Conservation (phyloP, 2,888 invertebrate genomes). For the Chrysomela aeneicollis region DNA sequence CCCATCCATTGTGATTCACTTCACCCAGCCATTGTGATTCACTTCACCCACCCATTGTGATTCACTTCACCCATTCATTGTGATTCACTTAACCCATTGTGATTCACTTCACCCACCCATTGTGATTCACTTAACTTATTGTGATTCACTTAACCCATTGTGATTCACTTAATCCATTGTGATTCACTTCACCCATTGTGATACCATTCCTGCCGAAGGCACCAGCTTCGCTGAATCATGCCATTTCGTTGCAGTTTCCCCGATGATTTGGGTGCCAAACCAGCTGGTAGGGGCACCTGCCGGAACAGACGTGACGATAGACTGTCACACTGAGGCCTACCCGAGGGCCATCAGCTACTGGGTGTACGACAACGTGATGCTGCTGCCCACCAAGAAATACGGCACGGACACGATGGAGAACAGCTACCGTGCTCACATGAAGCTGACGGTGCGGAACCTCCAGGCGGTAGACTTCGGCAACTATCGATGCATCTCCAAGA, state of each 20-base stretch:
- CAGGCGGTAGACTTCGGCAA: constrained; percentile 87
- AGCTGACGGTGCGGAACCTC: constrained; percentile 84
- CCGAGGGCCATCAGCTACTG: constrained; percentile 92
- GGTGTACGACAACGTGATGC: constrained; percentile 91
- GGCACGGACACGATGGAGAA: constrained; percentile 84
- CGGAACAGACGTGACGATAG: constrained; percentile 89
- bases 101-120: too few relatives aligned
- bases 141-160: too few relatives aligned
- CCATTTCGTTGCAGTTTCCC: constrained; percentile 74
- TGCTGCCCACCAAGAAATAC: constrained; percentile 88
- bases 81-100: too few relatives aligned
- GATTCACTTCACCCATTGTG: too few relatives aligned
- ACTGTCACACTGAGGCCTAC: constrained; percentile 92
- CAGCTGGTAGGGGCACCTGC: constrained; percentile 91
- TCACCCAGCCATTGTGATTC: too few relatives aligned
- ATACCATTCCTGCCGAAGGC: too few relatives aligned
- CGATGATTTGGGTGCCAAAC: constrained; percentile 95
- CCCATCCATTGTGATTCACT: too few relatives aligned
- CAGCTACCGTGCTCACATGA: constrained; percentile 90
- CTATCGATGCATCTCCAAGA: constrained; percentile 93
- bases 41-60: too few relatives aligned
- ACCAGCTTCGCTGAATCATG: too few relatives aligned
- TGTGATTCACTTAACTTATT: too few relatives aligned
- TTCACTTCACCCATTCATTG: too few relatives aligned
- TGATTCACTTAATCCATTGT: too few relatives aligned